Conservation (phyloP, 2,888 invertebrate genomes). For the Ganaspis brasiliensis region DNA sequence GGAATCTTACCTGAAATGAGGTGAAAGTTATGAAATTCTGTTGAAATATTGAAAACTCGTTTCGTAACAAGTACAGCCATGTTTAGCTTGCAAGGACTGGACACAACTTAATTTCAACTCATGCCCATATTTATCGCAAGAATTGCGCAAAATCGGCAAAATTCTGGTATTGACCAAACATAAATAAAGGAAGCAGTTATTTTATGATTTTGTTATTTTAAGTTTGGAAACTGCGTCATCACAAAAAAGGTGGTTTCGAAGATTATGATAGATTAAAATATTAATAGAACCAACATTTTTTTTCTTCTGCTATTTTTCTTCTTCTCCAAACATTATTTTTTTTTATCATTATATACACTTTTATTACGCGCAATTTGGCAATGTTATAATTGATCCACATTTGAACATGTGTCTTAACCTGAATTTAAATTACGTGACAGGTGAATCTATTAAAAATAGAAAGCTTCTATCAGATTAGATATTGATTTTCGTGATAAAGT, state of each 20-base stretch:
- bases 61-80: constrained; percentile 25
- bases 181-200: constrained; percentile 1
- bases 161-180: constrained; percentile 32
- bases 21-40: constrained; percentile 42
- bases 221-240: neutral
- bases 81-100: constrained; percentile 41
- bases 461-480: constrained; percentile 30
- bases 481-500: constrained; percentile 17
- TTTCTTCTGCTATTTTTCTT: too few species aligned
- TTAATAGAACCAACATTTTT: too few species aligned
- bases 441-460: constrained; percentile 16
- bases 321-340: neutral
- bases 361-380: too few species aligned
- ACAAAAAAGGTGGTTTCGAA: neutral
- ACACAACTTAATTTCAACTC: constrained; percentile 32
- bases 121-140: constrained; percentile 32
- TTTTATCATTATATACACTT: too few species aligned
- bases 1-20: constrained; percentile 31
- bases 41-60: constrained; percentile 43
- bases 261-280: constrained; percentile 4
- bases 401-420: neutral
- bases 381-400: too few species aligned
- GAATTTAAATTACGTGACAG: constrained; percentile 4
- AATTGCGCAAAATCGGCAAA: constrained; percentile 38
- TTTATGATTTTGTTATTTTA: neutral